Evolutionary conservation across 2,888 invertebrate species (phyloP), one percentile per base, ranked within the genome.

Genomic region (Lepidonotus clava): DNA sequence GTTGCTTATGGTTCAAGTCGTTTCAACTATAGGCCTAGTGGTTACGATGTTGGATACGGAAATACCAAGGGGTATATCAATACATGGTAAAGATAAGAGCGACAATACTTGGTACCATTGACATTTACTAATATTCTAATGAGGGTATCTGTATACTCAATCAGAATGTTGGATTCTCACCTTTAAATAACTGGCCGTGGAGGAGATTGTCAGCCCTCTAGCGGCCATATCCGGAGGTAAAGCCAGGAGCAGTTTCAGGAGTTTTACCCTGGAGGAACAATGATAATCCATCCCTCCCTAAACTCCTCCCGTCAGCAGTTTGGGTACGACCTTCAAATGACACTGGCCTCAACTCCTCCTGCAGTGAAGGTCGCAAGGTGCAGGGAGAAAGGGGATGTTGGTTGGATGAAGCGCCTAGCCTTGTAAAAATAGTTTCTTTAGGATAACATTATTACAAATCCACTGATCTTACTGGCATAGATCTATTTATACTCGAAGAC

Each of bases 241-340:
- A 36, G 36, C 71, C 71, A 24, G 71, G 71, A 71, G 71, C n/a
- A 71, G 24, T 32, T 24, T 61, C 61, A 61, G 61, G 28, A 32
- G 61, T n/a, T n/a, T n/a, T n/a, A 32, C 28, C 53, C 53, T 18
- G 18, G 53, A n/a, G 11, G 53, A n/a, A 2, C 53, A 18, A 53
- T n/a, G n/a, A 53, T 18, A n/a, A 53, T 32, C 61, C 46, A 5
- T n/a, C 71, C 71, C 71, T 18, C 34, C 24, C 71, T 21, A 36
- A 11, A 56, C 8, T 71, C 71, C 71, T 71, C 71, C 34, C 34
- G 5, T 71, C 71, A 71, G 71, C 71, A 71, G 71, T 71, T 36
- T 71, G 71, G 71, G 38, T 38, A 71, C 71, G 36, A 71, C 38
- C 36, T 71, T 38, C 2, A 36, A 36, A 21, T 71, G 38, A 71